Conservation (phyloP, 2,113 vertebrate genomes). For the Brachirus orientalis region DNA sequence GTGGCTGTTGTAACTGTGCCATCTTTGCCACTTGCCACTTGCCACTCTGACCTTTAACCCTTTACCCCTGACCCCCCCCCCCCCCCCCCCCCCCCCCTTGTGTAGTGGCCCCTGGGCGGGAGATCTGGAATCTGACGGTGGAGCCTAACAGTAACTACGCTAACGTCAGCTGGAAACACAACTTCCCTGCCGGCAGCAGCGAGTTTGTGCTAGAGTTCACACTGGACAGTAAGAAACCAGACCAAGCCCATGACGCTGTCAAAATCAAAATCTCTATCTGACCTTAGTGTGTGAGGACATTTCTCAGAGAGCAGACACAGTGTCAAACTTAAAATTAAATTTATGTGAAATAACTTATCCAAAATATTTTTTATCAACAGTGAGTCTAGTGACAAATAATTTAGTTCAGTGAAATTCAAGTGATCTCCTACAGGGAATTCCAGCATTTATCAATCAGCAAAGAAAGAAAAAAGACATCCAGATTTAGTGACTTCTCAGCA, state of each 20-base stretch:
- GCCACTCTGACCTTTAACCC: conserved; percentile 67
- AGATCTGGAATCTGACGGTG: conserved; percentile 96
- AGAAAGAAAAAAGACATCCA: too few species aligned
- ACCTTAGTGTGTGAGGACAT: too few species aligned
- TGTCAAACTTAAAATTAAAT: too few species aligned
- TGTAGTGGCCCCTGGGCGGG: conserved; percentile 85
- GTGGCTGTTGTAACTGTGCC: conserved; percentile 57
- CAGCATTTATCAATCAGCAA: too few species aligned
- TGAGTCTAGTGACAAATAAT: too few species aligned
- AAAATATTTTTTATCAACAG: too few species aligned
- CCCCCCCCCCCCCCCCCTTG: conserved; percentile 79
- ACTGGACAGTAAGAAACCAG: conserved; percentile 93
- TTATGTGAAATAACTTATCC: too few species aligned
- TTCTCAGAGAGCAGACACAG: too few species aligned
- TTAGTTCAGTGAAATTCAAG: too few species aligned
- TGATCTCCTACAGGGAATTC: too few species aligned
- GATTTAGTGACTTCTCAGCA: too few species aligned
- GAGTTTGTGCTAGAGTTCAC: conserved; percentile 98
- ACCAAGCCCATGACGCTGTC: conserved; percentile 38
- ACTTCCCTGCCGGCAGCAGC: conserved; percentile 90
- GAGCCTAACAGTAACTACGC: conserved; percentile 96
- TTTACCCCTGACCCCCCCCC: conserved; percentile 83
- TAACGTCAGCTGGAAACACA: conserved; percentile 98
- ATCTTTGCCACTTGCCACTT: conserved; percentile 52
- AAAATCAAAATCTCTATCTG: not conserved